These are phyloP conservation scores for Agelas oroides DNA, from an alignment of 37 sponge, comb jelly and placozoan genomes.

Conservation along the genomic window DNA sequence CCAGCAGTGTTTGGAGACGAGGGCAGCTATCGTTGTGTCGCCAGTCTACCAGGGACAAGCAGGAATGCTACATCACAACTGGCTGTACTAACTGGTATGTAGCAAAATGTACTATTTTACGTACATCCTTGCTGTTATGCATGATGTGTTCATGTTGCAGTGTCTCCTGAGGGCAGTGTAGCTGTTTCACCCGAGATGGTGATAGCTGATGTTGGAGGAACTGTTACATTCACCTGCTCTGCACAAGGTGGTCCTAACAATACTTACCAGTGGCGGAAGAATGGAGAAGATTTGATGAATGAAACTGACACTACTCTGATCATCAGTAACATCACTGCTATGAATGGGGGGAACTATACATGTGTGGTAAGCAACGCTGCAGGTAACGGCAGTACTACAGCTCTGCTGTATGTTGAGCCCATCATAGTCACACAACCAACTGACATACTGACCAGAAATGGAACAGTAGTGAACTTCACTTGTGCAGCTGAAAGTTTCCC, in stretches of 20 bases:
- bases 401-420: not conserved
- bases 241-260: constrained; percentile 4
- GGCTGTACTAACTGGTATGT: too few relatives aligned
- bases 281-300: not conserved
- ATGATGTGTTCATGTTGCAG: not conserved
- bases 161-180: constrained; percentile 7
- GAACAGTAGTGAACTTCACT: not conserved
- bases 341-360: constrained; percentile 3
- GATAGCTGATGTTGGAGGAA: not conserved
- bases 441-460: not conserved
- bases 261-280: not conserved
- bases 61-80: too few relatives aligned
- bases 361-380: constrained; percentile 8
- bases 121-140: too few relatives aligned
- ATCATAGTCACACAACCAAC: not conserved
- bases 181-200: not conserved
- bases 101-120: too few relatives aligned
- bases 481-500: constrained; percentile 19
- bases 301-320: not conserved
- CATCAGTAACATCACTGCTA: not conserved
- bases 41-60: too few relatives aligned
- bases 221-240: not conserved
- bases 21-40: not conserved
- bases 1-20: constrained; percentile 17
- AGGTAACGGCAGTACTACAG: not conserved